These are phyloP conservation scores for Entomyzon cyanotis DNA, from an alignment of 2,113 vertebrate genomes.

Conservation along the genomic window DNA sequence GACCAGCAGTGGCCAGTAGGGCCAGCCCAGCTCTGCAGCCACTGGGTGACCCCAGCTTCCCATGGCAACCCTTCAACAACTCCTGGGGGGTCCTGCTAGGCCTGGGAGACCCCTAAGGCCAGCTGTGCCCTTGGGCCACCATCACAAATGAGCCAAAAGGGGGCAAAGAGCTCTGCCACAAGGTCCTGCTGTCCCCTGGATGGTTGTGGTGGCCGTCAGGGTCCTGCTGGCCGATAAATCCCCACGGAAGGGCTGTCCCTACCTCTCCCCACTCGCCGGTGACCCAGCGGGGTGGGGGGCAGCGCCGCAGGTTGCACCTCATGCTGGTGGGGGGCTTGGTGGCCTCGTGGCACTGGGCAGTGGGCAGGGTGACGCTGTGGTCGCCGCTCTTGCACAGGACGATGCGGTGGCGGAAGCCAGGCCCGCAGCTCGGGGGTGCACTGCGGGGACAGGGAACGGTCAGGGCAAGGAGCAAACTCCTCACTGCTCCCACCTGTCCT, in stretches of 20 bases:
- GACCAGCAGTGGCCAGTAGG: not conserved
- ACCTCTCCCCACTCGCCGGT: constrained; percentile 94
- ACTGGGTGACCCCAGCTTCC: not conserved
- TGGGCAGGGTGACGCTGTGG: constrained; percentile 79
- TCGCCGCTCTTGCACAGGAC: constrained; percentile 94
- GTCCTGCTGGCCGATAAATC: not conserved
- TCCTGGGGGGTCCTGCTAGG: not conserved
- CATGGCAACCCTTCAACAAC: not conserved
- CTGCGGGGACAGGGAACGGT: constrained; percentile 57
- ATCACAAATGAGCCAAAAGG: not conserved
- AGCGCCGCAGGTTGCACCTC: constrained; percentile 93
- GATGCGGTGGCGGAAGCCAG: constrained; percentile 90
- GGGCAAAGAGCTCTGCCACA: rapidly evolving
- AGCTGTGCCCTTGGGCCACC: not conserved
- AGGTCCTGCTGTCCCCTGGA: not conserved
- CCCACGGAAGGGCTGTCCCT: not conserved
- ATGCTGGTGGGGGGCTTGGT: constrained; percentile 89
- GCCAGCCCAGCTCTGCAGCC: not conserved
- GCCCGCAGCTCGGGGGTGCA: constrained; percentile 94
- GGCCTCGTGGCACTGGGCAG: constrained; percentile 81
- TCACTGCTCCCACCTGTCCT: not conserved
- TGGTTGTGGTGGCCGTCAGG: not conserved
- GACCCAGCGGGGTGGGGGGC: constrained; percentile 92
- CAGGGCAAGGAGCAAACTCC: not conserved
- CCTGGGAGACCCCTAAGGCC: not conserved